Evolutionary conservation across 2,888 invertebrate genomes (phyloP), one percentile per base, ranked within the genome.

Genomic region (Molorchus minor): DNA sequence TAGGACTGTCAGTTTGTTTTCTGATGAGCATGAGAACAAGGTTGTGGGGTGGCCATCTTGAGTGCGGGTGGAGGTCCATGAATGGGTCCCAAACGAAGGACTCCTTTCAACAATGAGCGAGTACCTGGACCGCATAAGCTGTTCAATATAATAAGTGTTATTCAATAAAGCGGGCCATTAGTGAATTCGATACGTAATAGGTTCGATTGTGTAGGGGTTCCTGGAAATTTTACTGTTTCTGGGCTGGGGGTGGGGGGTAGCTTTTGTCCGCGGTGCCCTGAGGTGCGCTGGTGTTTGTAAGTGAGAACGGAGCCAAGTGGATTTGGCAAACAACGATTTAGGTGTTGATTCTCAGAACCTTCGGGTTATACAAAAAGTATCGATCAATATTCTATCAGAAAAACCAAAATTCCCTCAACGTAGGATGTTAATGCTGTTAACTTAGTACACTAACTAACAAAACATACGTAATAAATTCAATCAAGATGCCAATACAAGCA

Each of bases 1-100:
- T 66, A 63, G 69, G 65, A 51, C 65, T 69, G 68, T 67, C 68
- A 65, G 62, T 64, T 65, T 51, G 55, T 60, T 59, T 59, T 64
- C 59, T 69, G 70, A 70, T 64, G 68, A 70, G 68, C 66, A 65
- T 70, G 70, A 69, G 68, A 70, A 67, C 57, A 56, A 61, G 66
- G 58, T 66, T 60, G 56, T 45, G 44, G 62, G 61, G 64, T 61
- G 61, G 61, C 54, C 59, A 40, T 46, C 43, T 53, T 49, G 36
- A 51, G 56, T 53, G 64, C 64, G 61, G 61, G 64, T 61, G 64
- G 59, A 56, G 47, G 38, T 19, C 41, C 21, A 41, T 54, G 54
- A 54, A 58, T 49, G 49, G 49, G 38, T 35, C 55, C 52, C 20
- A 36, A 36, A 54, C 41, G 33, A 21, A 43, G 38, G 21, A 33